Evolutionary conservation across 2,113 vertebrate species (phyloP), one percentile per base, ranked within the genome.

Genomic region (Heterocephalus glaber): DNA sequence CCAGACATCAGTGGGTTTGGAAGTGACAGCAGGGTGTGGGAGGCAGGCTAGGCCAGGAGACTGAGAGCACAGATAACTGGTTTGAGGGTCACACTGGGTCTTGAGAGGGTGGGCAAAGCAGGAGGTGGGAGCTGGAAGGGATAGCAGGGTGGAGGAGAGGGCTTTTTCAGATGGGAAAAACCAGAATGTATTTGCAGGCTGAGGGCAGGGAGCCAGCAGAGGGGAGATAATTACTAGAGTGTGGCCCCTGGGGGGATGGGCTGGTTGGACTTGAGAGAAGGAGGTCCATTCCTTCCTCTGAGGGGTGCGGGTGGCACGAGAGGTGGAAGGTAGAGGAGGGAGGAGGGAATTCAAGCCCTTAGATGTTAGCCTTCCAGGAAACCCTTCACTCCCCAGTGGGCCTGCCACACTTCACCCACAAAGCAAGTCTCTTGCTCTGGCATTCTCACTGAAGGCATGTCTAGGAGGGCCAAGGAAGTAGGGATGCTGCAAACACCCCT

Each of bases 161-260:
- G 86, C 89, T 77, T 84, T 93, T 96, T 94, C 60, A 94, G 76
- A 86, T 88, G 72, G 76, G 89, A 77, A 96, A 95, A 86, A 81
- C 38, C 66, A 44, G 60, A 96, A 93, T 54, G 17, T 61, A 80
- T 94, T 89, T 89, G 54, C n/a, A 95, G 82, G 81, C 68, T 94
- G 38, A 92, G 65, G 96, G 74, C 94, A 89, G 65, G 54, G 47
- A 96, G 74, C 76, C 94, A 97, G n/a, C 38, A 54, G 35, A 92
- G 26, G 89, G 76, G 87, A 95, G 87, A 95, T 84, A 65, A 95
- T 95, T 79, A 76, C 63, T 90, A 76, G 30, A 68, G 56, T 83
- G 17, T 81, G 80, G 63, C 84, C 49, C 85, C 52, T 60, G 12
- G 68, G 58, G 56, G 63, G 68, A 76, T 91, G 94, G 72, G 47